Evolutionary conservation across 1,140 invertebrate genomes (phyloP), one percentile per base, ranked within the genome.

Genomic region (Daktulosphaira vitifoliae): DNA sequence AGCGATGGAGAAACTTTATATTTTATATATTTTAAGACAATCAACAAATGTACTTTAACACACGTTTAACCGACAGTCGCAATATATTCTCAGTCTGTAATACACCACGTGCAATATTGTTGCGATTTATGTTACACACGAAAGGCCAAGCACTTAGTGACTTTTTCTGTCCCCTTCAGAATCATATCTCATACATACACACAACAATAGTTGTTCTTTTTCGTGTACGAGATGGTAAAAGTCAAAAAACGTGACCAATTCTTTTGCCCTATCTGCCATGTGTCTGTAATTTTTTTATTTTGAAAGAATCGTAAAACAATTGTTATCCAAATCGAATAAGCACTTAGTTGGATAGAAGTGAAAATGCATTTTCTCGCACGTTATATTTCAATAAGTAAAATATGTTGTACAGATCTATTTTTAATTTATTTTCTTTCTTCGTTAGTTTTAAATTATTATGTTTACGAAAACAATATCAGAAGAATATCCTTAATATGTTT

Each of bases 231-330:
- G 39, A 22, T 59, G 54, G 23, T 23, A 44, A 46, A 59, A 44
- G 38, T 44, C 39, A 22, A 44, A 59, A 22, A 22, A 59, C 54
- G 54, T 59, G 54, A 44, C 38, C 16, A 18, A 59, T 44, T 26
- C 38, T 22, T 25, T 23, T 13, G 16, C 53, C 54, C 39, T 23
- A 25, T n/a, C n/a, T 5, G 11, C 54, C 39, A 9, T 13, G 39
- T 15, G 53, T 11, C 2, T 20, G 22, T 22, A 9, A 16, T 44
- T 20, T 37, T 0, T 33, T 33, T 6, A 6, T 33, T 5, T 5
- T 33, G 29, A 33, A 33, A 7, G 15, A 42, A 20, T 56, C 52
- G 52, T 56, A 11, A 33, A 33, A 7, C 6, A 42, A 20, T 56
- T 33, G 52, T 56, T 5, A 5, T 33, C 29, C 5, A 33, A 33